Base-by-base conservation (phyloP, 2,113 vertebrate genomes). In the Chloropsis cyanopogon region DNA sequence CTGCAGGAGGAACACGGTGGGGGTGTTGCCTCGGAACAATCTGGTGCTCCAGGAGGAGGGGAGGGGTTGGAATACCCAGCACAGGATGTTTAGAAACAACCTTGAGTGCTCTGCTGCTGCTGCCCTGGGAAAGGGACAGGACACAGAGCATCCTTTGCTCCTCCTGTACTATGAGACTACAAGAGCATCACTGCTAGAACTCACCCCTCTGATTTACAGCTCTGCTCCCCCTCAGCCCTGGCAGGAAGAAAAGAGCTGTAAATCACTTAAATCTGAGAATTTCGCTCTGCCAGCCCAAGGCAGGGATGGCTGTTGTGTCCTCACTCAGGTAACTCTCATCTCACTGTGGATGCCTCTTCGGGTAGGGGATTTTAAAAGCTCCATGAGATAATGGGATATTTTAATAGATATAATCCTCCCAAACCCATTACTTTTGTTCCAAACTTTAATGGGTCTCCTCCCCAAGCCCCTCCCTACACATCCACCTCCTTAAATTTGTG, bases 1-100 rank as follows among this genome's bases (percentile, higher is more conserved):
- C 13, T 5, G 12, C 10, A 41, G 68, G 11, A 37, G 46, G 4
- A 53, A 1, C 24, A 4, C 13, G 12, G 3, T 5, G 9, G 2
- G 19, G 63, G 2, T 20, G 44, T 2, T 69, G 76, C 31, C 86
- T 33, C 1, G 4, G 61, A n/a, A 56, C 25, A 41, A n/a, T 1
- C 0, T 8, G 35, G 21, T 24, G 2, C 64, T 47, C 9, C 12
- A 4, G 68, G 68, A 73, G 56, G 28, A 82, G 64, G 7, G 52
- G 5, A 56, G n/a, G 59, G 12, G 14, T 42, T 57, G 52, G 60
- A 19, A n/a, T 3, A 57, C 10, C 60, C 82, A 49, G 11, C 35
- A 2, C 29, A 3, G 70, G 70, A 29, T 24, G 50, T 14, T 28
- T 10, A 3, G 26, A 50, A 63, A 15, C 9, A 29, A 2, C 28